Percentiles rank a stretch among this genome's conserved stretches.
Conservation (phyloP, 2,113 vertebrate species). For the Raja brachyura region DNA sequence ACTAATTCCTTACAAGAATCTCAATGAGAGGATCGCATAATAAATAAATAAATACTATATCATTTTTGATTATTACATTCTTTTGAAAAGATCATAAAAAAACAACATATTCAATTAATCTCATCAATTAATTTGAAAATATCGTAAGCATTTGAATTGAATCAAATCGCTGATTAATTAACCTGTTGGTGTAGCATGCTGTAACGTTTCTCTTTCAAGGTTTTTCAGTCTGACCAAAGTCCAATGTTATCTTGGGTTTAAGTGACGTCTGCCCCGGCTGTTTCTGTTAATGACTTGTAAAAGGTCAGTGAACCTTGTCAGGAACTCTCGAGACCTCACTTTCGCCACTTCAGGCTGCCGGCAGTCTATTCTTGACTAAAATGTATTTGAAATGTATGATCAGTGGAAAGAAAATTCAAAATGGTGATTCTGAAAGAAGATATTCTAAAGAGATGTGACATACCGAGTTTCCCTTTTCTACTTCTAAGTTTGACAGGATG, state of each 20-base stretch:
- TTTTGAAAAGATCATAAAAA: neutral
- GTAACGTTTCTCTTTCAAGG: neutral
- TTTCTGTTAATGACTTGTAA: slow-evolving; percentile 31
- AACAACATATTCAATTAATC: neutral
- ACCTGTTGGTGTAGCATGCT: neutral
- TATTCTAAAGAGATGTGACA: neutral
- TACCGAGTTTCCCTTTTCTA: slow-evolving; percentile 26
- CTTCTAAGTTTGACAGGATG: slow-evolving; percentile 25
- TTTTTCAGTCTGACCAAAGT: neutral
- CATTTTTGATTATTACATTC: neutral
- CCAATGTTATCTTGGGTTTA: neutral
- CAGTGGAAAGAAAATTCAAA: neutral
- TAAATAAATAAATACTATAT: slow-evolving; percentile 34
- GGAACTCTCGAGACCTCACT: slow-evolving; percentile 13
- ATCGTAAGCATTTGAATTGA: neutral
- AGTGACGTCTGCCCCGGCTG: neutral
- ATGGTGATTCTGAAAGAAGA: neutral
- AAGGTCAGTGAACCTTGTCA: slow-evolving; percentile 21
- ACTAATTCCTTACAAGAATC: neutral
- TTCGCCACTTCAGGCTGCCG: slow-evolving; percentile 9
- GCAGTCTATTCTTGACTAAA: slow-evolving; percentile 22
- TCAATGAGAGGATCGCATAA: neutral
- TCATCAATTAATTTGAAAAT: neutral
- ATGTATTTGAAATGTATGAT: neutral
- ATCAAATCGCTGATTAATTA: neutral